phyloP scores from a whole-genome alignment of 2,113 vertebrate species.

The Alaudala cheleensis region DNA sequence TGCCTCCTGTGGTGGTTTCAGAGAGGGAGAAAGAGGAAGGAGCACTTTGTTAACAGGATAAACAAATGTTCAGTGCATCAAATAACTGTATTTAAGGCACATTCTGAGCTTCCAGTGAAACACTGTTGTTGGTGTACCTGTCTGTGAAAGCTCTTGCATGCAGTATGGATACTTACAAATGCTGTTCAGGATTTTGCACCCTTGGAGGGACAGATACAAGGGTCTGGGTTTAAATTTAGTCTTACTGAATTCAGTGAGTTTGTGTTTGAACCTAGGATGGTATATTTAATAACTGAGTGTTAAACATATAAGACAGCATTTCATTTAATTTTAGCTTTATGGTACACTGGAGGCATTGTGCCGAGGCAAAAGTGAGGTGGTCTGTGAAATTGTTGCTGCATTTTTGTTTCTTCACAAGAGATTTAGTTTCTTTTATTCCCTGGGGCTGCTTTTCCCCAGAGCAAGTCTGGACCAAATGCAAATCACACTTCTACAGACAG shows the following conservation, averaged over 20 bases:
- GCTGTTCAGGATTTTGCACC: neutral
- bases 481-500: neutral
- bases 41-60: neutral
- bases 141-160: neutral
- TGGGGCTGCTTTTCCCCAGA: neutral
- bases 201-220: neutral
- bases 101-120: neutral
- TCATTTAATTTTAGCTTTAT: neutral
- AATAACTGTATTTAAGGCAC: neutral
- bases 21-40: neutral
- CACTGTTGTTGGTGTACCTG: neutral
- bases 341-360: neutral
- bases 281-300: neutral
- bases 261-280: neutral
- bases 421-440: neutral
- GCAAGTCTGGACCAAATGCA: neutral
- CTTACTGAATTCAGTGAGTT: neutral
- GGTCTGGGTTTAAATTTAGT: neutral
- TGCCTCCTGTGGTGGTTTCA: neutral
- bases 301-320: neutral
- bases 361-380: neutral
- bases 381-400: neutral
- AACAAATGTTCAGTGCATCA: neutral
- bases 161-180: neutral
- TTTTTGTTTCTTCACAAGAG: constrained; percentile 11